Percentiles rank a stretch among this genome's conserved stretches.
Conservation (phyloP, 2,113 vertebrate species). For the Procapra przewalskii region DNA sequence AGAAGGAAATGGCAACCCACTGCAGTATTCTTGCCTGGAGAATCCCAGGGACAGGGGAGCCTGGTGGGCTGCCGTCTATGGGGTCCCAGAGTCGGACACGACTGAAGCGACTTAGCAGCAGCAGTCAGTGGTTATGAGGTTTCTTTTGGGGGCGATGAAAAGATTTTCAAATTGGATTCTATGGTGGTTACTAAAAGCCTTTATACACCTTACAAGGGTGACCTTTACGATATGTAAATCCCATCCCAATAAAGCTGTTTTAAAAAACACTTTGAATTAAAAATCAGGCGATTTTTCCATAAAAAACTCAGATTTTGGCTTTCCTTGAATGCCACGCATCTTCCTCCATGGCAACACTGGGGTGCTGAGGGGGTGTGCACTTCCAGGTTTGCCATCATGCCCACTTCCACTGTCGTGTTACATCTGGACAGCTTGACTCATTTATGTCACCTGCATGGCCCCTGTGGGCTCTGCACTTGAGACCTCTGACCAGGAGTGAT, state of each 20-base stretch:
- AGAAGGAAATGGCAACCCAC: no score
- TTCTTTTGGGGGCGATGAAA: background rate
- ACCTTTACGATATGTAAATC: conserved; percentile 8
- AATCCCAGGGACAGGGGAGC: no score
- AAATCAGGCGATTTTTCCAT: background rate
- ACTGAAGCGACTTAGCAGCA: no score
- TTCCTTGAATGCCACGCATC: background rate
- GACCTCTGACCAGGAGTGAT: background rate
- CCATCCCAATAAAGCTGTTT: conserved; percentile 14
- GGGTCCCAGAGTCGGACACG: no score
- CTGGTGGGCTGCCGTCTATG: no score
- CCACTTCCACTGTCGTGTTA: rapidly evolving
- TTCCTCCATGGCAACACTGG: background rate
- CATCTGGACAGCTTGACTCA: background rate
- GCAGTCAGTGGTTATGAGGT: no score
- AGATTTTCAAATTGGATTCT: background rate
- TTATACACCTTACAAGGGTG: background rate
- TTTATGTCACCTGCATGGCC: background rate
- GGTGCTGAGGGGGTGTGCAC: rapidly evolving
- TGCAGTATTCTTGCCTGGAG: no score
- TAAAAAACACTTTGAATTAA: conserved; percentile 22
- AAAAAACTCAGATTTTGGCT: background rate
- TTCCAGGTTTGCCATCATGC: background rate
- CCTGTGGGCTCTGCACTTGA: background rate
- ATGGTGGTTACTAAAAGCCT: background rate